phyloP scores from a whole-genome alignment of 2,113 vertebrate genomes.

The Tor tambroides region DNA sequence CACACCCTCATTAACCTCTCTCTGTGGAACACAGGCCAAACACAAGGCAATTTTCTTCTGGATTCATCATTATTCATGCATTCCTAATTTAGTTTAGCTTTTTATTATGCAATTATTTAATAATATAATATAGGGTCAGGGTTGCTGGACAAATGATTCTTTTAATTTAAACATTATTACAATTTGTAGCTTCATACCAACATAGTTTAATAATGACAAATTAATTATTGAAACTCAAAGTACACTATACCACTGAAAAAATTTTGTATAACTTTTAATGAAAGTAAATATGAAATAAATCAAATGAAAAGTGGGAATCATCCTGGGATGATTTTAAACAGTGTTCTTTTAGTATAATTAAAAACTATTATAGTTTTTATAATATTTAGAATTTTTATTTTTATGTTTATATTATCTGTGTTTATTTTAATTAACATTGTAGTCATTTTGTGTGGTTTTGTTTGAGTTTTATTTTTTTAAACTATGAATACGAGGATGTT shows the following conservation, averaged over 20 bases:
- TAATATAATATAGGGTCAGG: not conserved
- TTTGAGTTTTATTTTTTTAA: not conserved
- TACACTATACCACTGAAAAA: not conserved
- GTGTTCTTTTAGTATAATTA: not conserved
- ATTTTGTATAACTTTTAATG: no score
- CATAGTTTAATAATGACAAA: not conserved
- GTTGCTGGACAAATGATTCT: not conserved
- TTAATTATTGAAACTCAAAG: not conserved
- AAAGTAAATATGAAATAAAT: not conserved
- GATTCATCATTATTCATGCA: not conserved
- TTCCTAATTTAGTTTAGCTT: not conserved
- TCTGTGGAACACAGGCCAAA: not conserved
- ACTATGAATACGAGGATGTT: no score
- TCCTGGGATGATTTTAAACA: not conserved
- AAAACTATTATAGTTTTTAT: not conserved
- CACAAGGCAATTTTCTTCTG: not conserved
- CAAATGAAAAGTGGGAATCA: not conserved
- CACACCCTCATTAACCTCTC: not conserved
- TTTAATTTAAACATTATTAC: not conserved
- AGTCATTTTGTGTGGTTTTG: not conserved
- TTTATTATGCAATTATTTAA: not conserved
- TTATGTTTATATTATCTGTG: not conserved
- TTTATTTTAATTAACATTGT: not conserved
- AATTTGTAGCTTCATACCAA: not conserved
- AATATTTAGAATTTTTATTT: not conserved